phyloP scores from a whole-genome alignment of 2,113 vertebrate genomes.

The Excalfactoria chinensis region DNA sequence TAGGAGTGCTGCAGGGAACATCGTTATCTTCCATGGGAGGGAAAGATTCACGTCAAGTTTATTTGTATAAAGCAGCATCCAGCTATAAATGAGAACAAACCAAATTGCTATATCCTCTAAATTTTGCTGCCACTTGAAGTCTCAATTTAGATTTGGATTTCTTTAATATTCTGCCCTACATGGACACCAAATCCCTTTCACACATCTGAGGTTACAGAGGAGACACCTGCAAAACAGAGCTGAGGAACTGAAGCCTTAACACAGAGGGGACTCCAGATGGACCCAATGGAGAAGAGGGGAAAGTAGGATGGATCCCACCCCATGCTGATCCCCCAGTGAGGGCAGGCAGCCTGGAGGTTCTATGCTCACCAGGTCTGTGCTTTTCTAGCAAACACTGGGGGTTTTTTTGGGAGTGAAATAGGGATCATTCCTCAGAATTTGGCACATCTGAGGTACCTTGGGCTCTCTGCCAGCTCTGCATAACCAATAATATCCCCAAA shows the following conservation, averaged over 20 bases:
- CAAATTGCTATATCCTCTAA: background rate
- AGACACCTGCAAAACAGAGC: background rate
- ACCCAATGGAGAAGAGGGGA: background rate
- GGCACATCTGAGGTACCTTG: background rate
- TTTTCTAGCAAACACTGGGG: background rate
- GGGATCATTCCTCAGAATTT: background rate
- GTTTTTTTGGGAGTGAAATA: background rate
- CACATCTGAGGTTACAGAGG: background rate
- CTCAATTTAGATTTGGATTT: background rate
- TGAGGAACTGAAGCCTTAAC: background rate
- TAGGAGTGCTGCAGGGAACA: slow-evolving; percentile 19
- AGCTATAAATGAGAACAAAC: slow-evolving; percentile 40
- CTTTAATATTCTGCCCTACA: background rate
- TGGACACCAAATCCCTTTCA: background rate
- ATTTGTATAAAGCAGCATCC: slow-evolving; percentile 55
- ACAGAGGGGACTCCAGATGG: background rate
- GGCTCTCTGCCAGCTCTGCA: background rate
- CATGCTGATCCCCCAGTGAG: accelerated
- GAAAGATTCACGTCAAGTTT: slow-evolving; percentile 34
- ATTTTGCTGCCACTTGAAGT: background rate
- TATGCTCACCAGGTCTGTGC: background rate
- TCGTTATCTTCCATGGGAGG: slow-evolving; percentile 35
- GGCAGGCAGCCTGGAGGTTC: background rate
- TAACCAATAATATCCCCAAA: background rate
- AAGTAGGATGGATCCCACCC: background rate